Base-by-base conservation (phyloP, 2,888 invertebrate species). In the Oeneis ivallda region DNA sequence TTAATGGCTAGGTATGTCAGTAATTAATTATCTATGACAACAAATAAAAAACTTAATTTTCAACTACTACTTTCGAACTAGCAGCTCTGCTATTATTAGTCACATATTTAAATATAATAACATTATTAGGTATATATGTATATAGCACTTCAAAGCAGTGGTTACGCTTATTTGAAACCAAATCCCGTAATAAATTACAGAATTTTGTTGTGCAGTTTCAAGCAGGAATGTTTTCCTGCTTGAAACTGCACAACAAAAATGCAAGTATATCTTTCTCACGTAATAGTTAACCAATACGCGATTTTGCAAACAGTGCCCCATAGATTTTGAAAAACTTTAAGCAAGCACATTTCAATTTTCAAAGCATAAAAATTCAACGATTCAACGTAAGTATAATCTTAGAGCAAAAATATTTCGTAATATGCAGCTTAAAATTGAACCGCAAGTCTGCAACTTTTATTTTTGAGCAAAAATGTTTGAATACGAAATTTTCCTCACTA, bases 401-500 rank as follows among this genome's bases (percentile, higher is more conserved):
- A 37, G 59, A 49, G 49, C 37, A 60, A 60, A 60, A 60, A 49
- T 60, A 60, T 60, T 49, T 39, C 37, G 59, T 60, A 60, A 60
- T 60, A 49, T 60, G 49, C 49, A 60, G 59, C 59, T 60, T 49
- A 37, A 60, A 60, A 49, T 60, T 60, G 49, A 49, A 49, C 49
- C 59, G 37, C 59, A 50, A 60, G 49, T 60, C 59, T 19, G 59
- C 49, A 60, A 60, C 59, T 60, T 60, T 60, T 58, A 59, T 64
- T 64, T 64, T 64, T 45, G 58, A 58, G 52, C 50, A 64, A 64
- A 57, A 64, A 59, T 52, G n/a, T 64, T 52, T 64, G 64, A 64
- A 64, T 64, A 58, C 59, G 43, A 59, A 64, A 64, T 58, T 64
- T 57, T 66, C 53, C 57, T 63, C 47, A 58, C 62, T 66, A 59